Evolutionary conservation across 2,888 invertebrate species (phyloP), one percentile per base, ranked within the genome.

Genomic region (Crocallis elinguaria): DNA sequence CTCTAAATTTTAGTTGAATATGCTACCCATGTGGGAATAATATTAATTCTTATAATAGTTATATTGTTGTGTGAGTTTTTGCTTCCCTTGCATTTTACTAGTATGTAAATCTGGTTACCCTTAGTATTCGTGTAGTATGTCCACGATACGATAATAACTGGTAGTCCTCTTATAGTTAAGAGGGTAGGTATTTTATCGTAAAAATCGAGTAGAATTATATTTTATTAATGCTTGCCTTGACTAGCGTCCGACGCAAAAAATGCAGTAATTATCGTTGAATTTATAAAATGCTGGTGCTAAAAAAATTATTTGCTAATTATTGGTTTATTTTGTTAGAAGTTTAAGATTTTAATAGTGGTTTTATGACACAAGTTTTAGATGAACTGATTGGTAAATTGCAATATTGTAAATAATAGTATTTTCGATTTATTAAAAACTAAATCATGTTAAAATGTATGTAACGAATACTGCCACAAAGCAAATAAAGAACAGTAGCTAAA

Each of bases 201-300:
- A 23, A 7, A 7, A 23, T 8, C 4, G 8, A 1, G 4, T 23
- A 8, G 8, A 23, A 23, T 7, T 23, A 23, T 7, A 7, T 4
- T 23, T 8, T 23, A 37, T 9, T 30, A 38, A 38, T 33, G 35
- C 38, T 48, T 53, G 53, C 53, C 33, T 43, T 48, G 42, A 38
- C 36, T 32, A 21, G 52, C 46, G 48, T 53, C 29, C 14, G 37
- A 33, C 43, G 53, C 43, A 35, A 29, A 12, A 19, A 23, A 25
- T 39, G 45, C 48, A 53, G 42, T 53, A 32, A 53, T 41, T 45
- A 11, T 23, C 39, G 57, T 66, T 54, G 60, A 64, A 65, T 72
- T 69, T 62, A 19, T 23, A 29, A 38, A 51, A 57, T 45, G 64
- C 66, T 63, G 77, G 76, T 76, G 76, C 76, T 76, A 75, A 66